A percentile compares a stretch with the other conserved stretches of the same genome.
phyloP scores from a whole-genome alignment of 1,140 invertebrate genomes.

The Drosophila seguyi region DNA sequence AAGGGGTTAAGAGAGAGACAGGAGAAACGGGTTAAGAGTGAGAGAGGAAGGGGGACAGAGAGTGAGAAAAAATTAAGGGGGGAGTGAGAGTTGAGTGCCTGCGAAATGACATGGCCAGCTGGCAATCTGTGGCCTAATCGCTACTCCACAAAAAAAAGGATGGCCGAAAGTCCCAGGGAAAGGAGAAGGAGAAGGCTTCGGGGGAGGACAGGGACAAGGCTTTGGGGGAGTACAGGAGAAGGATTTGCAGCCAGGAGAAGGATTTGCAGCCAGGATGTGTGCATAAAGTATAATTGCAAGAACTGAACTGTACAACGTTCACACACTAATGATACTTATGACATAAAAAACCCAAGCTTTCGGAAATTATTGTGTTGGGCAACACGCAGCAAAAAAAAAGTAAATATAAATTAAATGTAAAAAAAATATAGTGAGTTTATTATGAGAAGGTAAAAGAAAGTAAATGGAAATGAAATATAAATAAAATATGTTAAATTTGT shows the following conservation, averaged over 20 bases:
- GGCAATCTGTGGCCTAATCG: constrained; percentile 75
- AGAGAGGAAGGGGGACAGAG: neutral
- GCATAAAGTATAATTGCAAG: constrained; percentile 70
- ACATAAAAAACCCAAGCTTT: constrained; percentile 59
- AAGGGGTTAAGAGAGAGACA: neutral
- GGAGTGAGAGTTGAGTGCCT: neutral
- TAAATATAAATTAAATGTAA: neutral
- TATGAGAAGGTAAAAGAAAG: too few species aligned
- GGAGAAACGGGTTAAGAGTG: neutral
- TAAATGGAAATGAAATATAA: neutral
- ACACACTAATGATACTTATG: constrained; percentile 70
- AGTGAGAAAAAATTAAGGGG: neutral
- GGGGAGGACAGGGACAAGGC: too few species aligned
- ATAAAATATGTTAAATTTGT: too few species aligned
- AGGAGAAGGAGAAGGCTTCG: too few species aligned
- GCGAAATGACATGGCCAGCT: constrained; percentile 66
- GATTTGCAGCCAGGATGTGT: constrained; percentile 11
- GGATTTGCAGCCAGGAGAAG: neutral
- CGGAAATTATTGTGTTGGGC: constrained; percentile 12
- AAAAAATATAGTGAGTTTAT: too few species aligned
- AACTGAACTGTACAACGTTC: constrained; percentile 29
- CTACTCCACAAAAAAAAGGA: constrained; percentile 19
- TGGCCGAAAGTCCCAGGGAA: neutral
- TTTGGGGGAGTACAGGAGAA: too few species aligned
- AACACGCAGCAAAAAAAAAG: neutral